These are phyloP conservation scores for Hemichromis elongatus DNA, from an alignment of 2,113 vertebrate genomes.

Conservation along the genomic window DNA sequence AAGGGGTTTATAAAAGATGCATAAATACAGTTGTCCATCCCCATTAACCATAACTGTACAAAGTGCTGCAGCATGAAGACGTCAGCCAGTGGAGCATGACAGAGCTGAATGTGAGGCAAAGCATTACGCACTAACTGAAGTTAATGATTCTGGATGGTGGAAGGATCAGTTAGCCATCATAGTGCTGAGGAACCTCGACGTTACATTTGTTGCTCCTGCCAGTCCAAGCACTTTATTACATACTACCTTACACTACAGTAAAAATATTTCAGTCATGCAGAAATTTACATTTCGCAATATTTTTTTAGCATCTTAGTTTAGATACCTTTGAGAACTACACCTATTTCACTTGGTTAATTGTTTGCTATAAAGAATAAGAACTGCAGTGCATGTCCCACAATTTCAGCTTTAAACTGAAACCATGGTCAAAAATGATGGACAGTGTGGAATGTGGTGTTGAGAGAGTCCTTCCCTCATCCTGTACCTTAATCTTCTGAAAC, in stretches of 20 bases:
- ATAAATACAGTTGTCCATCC: neutral
- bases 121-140: neutral
- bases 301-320: neutral
- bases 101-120: neutral
- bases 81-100: neutral
- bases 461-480: neutral
- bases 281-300: neutral
- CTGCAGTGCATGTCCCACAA: neutral
- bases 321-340: neutral
- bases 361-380: neutral
- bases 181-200: neutral
- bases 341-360: neutral
- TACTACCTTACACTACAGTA: neutral
- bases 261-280: neutral
- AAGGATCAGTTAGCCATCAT: neutral
- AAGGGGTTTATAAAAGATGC: neutral
- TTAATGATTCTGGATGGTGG: neutral
- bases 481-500: neutral
- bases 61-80: neutral
- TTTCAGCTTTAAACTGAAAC: neutral
- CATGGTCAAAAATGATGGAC: neutral
- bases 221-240: neutral
- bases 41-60: neutral
- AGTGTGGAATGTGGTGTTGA: neutral
- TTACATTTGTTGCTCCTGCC: neutral